phyloP scores from a whole-genome alignment of 1,140 invertebrate genomes.

The Drosophila erecta region DNA sequence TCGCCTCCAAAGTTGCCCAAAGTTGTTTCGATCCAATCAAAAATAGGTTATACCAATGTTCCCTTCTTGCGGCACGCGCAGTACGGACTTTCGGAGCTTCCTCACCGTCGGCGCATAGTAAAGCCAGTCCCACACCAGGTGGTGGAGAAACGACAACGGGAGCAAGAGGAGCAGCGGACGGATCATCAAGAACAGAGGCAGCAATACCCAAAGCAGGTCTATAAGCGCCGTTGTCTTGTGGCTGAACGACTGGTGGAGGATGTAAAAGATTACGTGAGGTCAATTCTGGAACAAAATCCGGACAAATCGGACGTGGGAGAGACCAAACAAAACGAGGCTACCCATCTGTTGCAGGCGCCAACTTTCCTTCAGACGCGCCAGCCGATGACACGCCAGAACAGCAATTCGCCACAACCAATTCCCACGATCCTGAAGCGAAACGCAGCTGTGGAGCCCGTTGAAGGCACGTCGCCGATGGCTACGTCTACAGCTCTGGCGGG shows the following conservation, averaged over 20 bases:
- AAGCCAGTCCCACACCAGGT: constrained; percentile 49
- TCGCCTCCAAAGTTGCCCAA: neutral
- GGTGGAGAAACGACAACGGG: constrained; percentile 50
- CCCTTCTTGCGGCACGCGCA: constrained; percentile 67
- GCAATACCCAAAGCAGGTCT: constrained; percentile 4
- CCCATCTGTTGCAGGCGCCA: constrained; percentile 29
- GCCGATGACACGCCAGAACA: neutral
- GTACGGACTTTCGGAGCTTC: constrained; percentile 9
- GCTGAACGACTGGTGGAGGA: constrained; percentile 42
- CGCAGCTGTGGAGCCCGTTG: neutral
- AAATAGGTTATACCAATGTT: constrained; percentile 49
- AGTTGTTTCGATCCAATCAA: neutral
- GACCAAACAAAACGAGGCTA: neutral
- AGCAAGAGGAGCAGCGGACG: neutral
- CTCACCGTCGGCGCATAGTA: constrained; percentile 3
- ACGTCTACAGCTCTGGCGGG: constrained; percentile 1
- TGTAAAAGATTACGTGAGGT: constrained; percentile 21
- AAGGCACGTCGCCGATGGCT: neutral
- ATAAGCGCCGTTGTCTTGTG: constrained; percentile 55
- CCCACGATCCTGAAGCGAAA: constrained; percentile 34
- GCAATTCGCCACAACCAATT: neutral
- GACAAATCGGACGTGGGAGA: neutral
- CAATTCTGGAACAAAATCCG: neutral
- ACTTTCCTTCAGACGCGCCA: constrained; percentile 13
- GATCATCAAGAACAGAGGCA: neutral